Conservation (phyloP, 2,113 vertebrate genomes). For the Phyllopteryx taeniolatus region DNA sequence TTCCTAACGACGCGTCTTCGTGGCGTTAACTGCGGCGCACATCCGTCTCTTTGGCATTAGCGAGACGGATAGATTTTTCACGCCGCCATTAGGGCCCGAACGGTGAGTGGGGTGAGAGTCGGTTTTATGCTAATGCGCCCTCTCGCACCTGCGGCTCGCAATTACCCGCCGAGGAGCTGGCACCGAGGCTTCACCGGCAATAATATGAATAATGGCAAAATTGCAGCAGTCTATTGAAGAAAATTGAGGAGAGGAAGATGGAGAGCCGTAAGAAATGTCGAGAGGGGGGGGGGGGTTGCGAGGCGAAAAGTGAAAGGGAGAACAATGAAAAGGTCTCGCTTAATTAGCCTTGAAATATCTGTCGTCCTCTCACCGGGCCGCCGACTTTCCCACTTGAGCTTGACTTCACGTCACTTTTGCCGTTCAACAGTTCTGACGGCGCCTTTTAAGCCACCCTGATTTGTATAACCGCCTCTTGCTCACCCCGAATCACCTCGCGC, state of each 20-base stretch:
- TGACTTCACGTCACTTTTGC: slow-evolving; percentile 10
- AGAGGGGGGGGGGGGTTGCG: not conserved
- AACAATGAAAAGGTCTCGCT: not conserved
- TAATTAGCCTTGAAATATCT: slow-evolving; percentile 13
- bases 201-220: slow-evolving; percentile 73
- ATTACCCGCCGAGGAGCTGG: slow-evolving; percentile 68
- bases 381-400: slow-evolving; percentile 4
- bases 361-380: not conserved
- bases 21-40: slow-evolving; percentile 55
- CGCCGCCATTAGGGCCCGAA: slow-evolving; percentile 61
- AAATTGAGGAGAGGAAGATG: slow-evolving; percentile 30
- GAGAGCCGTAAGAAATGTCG: slow-evolving; percentile 29
- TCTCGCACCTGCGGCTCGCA: slow-evolving; percentile 75
- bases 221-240: slow-evolving; percentile 61
- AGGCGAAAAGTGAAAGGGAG: slow-evolving; percentile 14
- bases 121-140: slow-evolving; percentile 71
- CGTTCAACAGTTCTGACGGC: slow-evolving; percentile 8
- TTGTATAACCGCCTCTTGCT: not conserved
- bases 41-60: slow-evolving; percentile 66
- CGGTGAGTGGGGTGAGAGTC: slow-evolving; percentile 51
- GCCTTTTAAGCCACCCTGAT: slow-evolving; percentile 3
- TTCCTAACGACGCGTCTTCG: slow-evolving; percentile 48
- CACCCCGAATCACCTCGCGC: slow-evolving; percentile 13
- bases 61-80: slow-evolving; percentile 71
- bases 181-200: slow-evolving; percentile 66